A percentile compares a stretch with the other conserved stretches of the same genome.
Evolutionary conservation across 2,113 vertebrate species (phyloP).

Genomic region (Plestiodon gilberti): DNA sequence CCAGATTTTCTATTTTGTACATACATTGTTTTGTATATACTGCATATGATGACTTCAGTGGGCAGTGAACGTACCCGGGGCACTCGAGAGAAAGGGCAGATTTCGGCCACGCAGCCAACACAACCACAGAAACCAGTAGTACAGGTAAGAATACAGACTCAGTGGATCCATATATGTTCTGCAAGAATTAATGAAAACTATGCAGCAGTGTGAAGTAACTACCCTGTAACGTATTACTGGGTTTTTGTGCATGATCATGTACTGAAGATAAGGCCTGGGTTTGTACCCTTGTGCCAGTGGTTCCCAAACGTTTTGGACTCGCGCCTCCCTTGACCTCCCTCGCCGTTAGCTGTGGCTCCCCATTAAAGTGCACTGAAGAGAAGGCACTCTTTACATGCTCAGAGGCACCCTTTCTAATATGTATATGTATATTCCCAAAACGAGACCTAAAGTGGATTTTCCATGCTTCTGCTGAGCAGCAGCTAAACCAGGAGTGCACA

Average conservation of each 20-base stretch:
- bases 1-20: constrained; percentile 99
- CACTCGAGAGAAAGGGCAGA: constrained; percentile 88
- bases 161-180: background rate
- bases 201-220: background rate
- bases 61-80: constrained; percentile 90
- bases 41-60: constrained; percentile 99
- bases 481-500: too few relatives aligned
- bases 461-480: too few relatives aligned
- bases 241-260: background rate
- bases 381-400: too few relatives aligned
- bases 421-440: too few relatives aligned
- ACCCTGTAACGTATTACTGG: background rate
- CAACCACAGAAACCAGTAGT: constrained; percentile 93
- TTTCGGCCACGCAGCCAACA: constrained; percentile 83
- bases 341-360: too few relatives aligned
- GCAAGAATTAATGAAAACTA: background rate
- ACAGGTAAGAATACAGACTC: constrained; percentile 80
- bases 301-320: too few relatives aligned
- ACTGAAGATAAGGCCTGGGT: background rate
- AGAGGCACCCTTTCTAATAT: too few relatives aligned
- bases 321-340: too few relatives aligned
- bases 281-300: too few relatives aligned
- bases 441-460: too few relatives aligned
- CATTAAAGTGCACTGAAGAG: too few relatives aligned
- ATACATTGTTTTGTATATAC: constrained; percentile 99